Conservation (phyloP, 1,140 invertebrate genomes). For the Aphelinus atriplicis region DNA sequence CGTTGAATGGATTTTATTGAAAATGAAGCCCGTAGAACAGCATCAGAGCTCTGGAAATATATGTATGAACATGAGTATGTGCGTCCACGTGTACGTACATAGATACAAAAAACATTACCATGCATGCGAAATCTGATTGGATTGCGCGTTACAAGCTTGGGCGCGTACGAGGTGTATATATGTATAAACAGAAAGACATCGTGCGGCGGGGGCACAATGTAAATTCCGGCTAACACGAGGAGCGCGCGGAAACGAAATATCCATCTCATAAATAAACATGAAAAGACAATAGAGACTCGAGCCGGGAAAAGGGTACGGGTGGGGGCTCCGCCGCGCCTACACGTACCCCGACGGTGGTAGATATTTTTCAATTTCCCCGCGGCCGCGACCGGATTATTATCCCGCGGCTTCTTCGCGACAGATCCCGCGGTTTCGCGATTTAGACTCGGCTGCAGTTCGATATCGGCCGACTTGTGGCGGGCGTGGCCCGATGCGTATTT, state of each 20-base stretch:
- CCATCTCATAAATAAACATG: constrained; percentile 8
- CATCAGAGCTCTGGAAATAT: too few relatives aligned
- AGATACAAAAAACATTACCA: background rate
- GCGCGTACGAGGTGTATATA: too few relatives aligned
- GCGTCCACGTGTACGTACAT: too few relatives aligned
- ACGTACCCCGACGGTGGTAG: background rate
- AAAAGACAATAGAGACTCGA: constrained; percentile 3
- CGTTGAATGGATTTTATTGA: too few relatives aligned
- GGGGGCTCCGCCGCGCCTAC: background rate
- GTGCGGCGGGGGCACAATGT: background rate
- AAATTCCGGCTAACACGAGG: background rate
- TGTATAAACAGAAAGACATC: background rate
- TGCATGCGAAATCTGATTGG: background rate
- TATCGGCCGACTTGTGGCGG: too few relatives aligned
- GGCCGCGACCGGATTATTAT: background rate
- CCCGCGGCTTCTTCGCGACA: too few relatives aligned
- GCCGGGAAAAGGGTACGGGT: too few relatives aligned
- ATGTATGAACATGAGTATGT: too few relatives aligned
- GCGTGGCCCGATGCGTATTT: too few relatives aligned
- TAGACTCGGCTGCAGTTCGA: too few relatives aligned
- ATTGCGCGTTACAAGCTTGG: background rate
- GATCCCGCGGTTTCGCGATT: too few relatives aligned
- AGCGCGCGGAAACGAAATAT: background rate
- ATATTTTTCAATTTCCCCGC: constrained; percentile 20
- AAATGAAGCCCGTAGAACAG: too few relatives aligned